Conservation (phyloP, 2,797 vertebrate species). For the Squalus acanthias region DNA sequence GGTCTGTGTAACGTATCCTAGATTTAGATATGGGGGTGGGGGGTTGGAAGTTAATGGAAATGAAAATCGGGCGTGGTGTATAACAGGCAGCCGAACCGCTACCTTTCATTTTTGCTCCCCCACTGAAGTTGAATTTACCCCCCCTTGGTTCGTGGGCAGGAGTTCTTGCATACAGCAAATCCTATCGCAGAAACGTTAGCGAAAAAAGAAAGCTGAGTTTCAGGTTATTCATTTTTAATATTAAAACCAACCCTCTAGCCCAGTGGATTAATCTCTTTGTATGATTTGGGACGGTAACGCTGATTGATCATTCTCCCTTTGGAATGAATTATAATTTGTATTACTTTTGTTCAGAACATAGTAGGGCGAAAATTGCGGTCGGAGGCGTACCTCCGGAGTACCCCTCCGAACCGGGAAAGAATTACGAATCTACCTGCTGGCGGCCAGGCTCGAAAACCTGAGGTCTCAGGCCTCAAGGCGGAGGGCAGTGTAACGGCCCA, state of each 20-base stretch:
- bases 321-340: not conserved
- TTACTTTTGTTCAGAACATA: not conserved
- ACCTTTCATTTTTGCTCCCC: too few species aligned
- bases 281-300: not conserved
- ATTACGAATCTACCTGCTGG: too few species aligned
- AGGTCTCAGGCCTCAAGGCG: too few species aligned
- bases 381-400: too few species aligned
- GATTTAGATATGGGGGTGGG: not conserved
- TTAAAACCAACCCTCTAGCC: not conserved
- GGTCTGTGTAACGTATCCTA: not conserved
- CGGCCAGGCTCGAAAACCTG: too few species aligned
- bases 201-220: not conserved
- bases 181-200: not conserved
- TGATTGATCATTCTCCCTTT: not conserved
- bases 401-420: too few species aligned
- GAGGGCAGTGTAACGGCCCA: too few species aligned
- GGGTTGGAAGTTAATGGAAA: not conserved
- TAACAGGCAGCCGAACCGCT: too few species aligned
- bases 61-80: not conserved
- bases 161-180: not conserved
- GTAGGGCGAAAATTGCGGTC: too few species aligned
- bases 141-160: not conserved
- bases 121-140: not conserved
- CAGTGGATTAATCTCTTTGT: not conserved
- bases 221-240: not conserved